Evolutionary conservation across 2,888 invertebrate genomes (phyloP).

Genomic region (Timema podura): DNA sequence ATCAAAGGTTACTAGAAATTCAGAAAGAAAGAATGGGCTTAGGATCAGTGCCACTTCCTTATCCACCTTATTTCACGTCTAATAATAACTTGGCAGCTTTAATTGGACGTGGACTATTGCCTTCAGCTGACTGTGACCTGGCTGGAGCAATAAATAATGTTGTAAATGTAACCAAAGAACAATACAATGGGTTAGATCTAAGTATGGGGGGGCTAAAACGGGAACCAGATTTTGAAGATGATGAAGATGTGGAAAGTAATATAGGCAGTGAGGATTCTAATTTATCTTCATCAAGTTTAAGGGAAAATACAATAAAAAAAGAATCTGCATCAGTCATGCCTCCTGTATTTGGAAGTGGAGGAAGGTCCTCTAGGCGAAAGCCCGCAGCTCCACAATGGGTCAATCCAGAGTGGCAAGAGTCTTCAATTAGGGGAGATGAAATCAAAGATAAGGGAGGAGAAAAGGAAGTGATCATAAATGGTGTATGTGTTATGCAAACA

Average conservation of each 20-base stretch:
- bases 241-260: conserved; percentile 72
- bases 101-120: conserved; percentile 62
- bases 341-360: conserved; percentile 33
- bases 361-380: conserved; percentile 72
- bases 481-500: conserved; percentile 87
- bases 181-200: conserved; percentile 81
- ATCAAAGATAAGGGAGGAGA: conserved; percentile 53
- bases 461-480: conserved; percentile 76
- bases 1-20: conserved; percentile 82
- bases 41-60: conserved; percentile 57
- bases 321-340: conserved; percentile 34
- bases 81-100: conserved; percentile 73
- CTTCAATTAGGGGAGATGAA: conserved; percentile 19
- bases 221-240: conserved; percentile 72
- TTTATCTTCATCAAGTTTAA: conserved; percentile 43
- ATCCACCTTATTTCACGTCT: conserved; percentile 72
- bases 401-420: conserved; percentile 86
- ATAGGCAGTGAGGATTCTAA: conserved; percentile 66
- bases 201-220: conserved; percentile 77
- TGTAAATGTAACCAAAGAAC: conserved; percentile 61
- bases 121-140: conserved; percentile 49
- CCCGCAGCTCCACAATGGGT: conserved; percentile 98
- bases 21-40: conserved; percentile 81
- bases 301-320: conserved; percentile 34
- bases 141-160: conserved; percentile 45